Evolutionary conservation across 2,113 vertebrate species (phyloP), one percentile per base, ranked within the genome.

Genomic region (Heloderma charlesbogerti): DNA sequence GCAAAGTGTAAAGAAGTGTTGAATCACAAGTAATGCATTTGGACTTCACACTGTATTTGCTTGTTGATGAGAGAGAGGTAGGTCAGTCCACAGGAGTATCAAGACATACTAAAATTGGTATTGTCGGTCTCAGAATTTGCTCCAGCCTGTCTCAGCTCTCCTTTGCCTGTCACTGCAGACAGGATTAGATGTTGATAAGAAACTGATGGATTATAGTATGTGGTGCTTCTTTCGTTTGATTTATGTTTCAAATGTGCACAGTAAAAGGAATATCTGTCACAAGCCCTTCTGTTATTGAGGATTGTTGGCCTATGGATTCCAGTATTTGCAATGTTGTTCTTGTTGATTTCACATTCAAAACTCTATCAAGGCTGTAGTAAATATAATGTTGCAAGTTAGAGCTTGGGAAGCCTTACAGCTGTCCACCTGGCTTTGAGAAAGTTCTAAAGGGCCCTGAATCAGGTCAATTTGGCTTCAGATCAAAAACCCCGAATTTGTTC

Each of bases 21-120:
- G 74, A 60, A 78, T 74, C 13, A 1, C 0, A 3, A n/a, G 1
- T 8, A 88, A 37, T 84, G 48, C 1, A 87, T 85, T 45, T 86
- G 63, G 43, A 3, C 4, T n/a, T 86, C 0, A 0, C 0, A 27
- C 1, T 81, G 27, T 78, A 4, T 27, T 18, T 22, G 51, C 43
- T 40, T 87, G 57, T 40, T 34, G 79, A 60, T 71, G 1, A 0
- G 80, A 69, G 29, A 88, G 48, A 40, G 34, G 9, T 31, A n/a
- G 20, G 13, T 54, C 0, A 7, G 31, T 54, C n/a, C 57, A 2
- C 75, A 54, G 48, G 10, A 63, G 22, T 5, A 1, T 1, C 7
- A 60, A 9, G 18, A 6, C 40, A 1, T 69, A 34, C 34, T 9
- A 5, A 45, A 90, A 74, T 18, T 63, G 43, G n/a, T 8, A 27